These are phyloP conservation scores for Rhabdornis inornatus DNA, from an alignment of 2,113 vertebrate species.

Conservation along the genomic window DNA sequence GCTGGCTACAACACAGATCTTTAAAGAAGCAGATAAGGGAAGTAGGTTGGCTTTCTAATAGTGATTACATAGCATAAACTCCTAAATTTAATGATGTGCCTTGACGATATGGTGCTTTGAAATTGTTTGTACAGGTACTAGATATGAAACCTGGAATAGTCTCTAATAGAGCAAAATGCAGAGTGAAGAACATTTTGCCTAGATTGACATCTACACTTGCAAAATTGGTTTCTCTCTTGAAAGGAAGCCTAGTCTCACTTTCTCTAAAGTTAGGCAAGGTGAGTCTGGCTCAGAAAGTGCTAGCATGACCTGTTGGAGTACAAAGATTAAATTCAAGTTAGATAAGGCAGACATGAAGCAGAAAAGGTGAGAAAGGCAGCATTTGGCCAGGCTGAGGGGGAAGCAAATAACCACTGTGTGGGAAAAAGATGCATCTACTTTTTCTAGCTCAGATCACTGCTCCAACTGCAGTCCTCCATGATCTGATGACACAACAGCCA, in stretches of 20 bases:
- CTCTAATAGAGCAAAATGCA: neutral
- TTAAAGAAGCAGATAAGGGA: neutral
- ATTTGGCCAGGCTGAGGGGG: neutral
- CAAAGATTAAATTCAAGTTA: neutral
- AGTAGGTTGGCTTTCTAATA: neutral
- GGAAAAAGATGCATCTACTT: neutral
- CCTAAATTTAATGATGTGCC: neutral
- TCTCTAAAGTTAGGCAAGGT: neutral
- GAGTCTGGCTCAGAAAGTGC: neutral
- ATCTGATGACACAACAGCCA: neutral
- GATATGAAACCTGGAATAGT: neutral
- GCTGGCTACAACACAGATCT: neutral
- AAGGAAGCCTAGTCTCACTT: neutral
- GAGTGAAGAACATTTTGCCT: neutral
- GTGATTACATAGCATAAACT: neutral
- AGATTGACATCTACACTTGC: neutral
- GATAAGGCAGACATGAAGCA: neutral
- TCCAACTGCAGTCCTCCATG: neutral
- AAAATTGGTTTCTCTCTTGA: neutral
- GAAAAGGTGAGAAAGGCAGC: neutral
- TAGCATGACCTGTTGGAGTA: neutral
- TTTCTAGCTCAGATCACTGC: neutral
- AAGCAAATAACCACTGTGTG: neutral
- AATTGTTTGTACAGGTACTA: neutral
- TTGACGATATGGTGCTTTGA: neutral